These are phyloP conservation scores for Drosophila nigritarsus DNA, from an alignment of 2,888 invertebrate species.

Conservation along the genomic window DNA sequence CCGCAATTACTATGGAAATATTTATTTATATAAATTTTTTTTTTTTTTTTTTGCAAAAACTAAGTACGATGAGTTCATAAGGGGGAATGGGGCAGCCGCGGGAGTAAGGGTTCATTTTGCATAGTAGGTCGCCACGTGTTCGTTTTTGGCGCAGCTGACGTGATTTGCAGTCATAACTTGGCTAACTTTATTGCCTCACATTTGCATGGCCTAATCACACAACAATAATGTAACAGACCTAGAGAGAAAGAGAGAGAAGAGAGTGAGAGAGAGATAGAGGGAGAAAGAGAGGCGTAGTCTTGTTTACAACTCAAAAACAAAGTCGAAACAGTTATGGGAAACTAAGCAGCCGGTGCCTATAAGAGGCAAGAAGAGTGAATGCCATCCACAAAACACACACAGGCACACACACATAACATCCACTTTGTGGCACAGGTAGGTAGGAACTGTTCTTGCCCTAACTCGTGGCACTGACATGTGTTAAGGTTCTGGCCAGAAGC, in stretches of 20 bases:
- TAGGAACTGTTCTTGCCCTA: conserved; percentile 38
- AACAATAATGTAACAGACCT: neutral
- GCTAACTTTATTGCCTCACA: conserved; percentile 63
- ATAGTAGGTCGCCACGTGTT: conserved; percentile 68
- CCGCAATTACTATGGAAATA: conserved; percentile 71
- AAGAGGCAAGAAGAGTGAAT: conserved; percentile 4
- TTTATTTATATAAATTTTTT: neutral
- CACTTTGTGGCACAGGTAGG: conserved; percentile 52
- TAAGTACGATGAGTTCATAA: conserved; percentile 14
- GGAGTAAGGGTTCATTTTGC: conserved; percentile 15
- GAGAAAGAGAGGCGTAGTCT: conserved; percentile 27
- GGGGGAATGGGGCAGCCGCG: neutral
- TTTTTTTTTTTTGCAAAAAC: conserved; percentile 34
- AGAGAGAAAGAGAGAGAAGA: neutral
- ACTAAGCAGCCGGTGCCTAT: conserved; percentile 31
- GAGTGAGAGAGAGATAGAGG: neutral
- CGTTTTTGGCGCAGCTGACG: conserved; percentile 56
- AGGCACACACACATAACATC: conserved; percentile 18
- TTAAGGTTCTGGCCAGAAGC: conserved; percentile 37
- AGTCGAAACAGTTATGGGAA: conserved; percentile 49
- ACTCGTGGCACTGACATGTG: conserved; percentile 31
- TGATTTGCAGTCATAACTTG: conserved; percentile 75
- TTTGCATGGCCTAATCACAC: conserved; percentile 65
- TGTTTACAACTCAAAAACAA: conserved; percentile 78
- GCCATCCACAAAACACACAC: conserved; percentile 9